Base-by-base conservation (phyloP, 2,797 vertebrate species). In the Rhadinocentrus ornatus region DNA sequence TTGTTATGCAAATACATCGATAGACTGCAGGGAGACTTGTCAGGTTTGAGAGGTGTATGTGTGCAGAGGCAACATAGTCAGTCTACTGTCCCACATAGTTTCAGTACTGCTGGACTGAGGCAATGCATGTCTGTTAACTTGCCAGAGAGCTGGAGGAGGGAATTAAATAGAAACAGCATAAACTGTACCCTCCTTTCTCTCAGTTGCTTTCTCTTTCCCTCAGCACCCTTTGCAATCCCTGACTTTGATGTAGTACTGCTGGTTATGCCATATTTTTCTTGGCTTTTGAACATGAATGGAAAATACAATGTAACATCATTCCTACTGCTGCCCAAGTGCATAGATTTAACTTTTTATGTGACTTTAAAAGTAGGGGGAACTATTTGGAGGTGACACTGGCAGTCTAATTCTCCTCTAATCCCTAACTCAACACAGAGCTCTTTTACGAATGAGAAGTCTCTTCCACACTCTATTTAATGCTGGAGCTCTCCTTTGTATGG, bases 201-300 rank as follows among this genome's bases (percentile, higher is more conserved):
- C 55, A 27, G 52, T 67, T 22, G 18, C 77, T 75, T 83, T 85
- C 82, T 78, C 75, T 81, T 78, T 83, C 62, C 69, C 60, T 78
- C 79, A 77, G 66, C 78, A 73, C 65, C 77, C 57, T 84, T 73
- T 78, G 69, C 81, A 82, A 68, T 66, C 61, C 72, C 76, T 75
- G 69, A 94, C 89, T 96, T 96, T 96, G 94, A 97, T 95, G 95
- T 94, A 90, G 88, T 88, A 79, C 78, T 86, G 90, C 77, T 89
- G 91, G 86, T 94, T 91, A 92, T 94, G 93, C 93, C 90, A 92
- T 95, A 91, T 96, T 96, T 94, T 95, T 94, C 90, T 97, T 97
- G 95, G 96, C 95, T 56, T 71, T 92, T 74, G 66, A 58, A 65
- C 34, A 67, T 3, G 64, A 70, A 84, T 93, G 94, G 95, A 96